Evolutionary conservation across 2,113 vertebrate species (phyloP).

Genomic region (Proterorhinus semilunaris): DNA sequence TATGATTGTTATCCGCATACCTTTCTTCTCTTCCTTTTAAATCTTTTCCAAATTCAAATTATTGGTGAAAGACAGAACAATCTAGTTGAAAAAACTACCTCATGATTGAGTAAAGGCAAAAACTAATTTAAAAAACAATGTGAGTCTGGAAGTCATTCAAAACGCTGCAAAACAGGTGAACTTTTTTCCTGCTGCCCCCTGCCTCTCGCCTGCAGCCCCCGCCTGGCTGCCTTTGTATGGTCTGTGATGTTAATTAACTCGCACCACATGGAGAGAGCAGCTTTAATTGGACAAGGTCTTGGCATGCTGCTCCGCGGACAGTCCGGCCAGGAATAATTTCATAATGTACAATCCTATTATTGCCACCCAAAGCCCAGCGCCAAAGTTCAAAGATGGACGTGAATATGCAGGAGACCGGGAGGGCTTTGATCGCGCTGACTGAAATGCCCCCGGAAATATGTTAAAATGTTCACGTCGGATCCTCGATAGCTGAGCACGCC

Average conservation of each 20-base stretch:
- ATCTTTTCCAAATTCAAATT: too few relatives aligned
- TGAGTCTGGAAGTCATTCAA: slow-evolving; percentile 13
- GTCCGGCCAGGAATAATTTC: slow-evolving; percentile 55
- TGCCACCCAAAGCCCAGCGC: slow-evolving; percentile 33
- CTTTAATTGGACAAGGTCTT: slow-evolving; percentile 67
- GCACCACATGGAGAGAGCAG: slow-evolving; percentile 58
- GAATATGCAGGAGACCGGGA: slow-evolving; percentile 40
- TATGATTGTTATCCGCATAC: too few relatives aligned
- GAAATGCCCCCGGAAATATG: slow-evolving; percentile 2
- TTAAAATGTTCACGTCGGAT: slow-evolving; percentile 22
- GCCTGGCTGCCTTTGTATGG: slow-evolving; percentile 45
- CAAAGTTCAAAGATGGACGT: slow-evolving; percentile 45
- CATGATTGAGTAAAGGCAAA: slow-evolving; percentile 28
- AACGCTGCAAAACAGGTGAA: slow-evolving; percentile 26
- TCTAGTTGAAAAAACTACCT: slow-evolving; percentile 6
- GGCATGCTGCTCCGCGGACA: slow-evolving; percentile 46
- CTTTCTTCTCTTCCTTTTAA: too few relatives aligned
- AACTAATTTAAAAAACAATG: background rate
- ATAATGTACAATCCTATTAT: slow-evolving; percentile 55
- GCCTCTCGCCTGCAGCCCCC: slow-evolving; percentile 23
- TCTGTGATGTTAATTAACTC: slow-evolving; percentile 65
- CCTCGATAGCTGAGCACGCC: background rate
- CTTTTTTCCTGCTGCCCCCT: slow-evolving; percentile 19
- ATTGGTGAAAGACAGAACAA: background rate
- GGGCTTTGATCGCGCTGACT: slow-evolving; percentile 46